Percentiles rank a stretch among this genome's conserved stretches.
phyloP scores from a whole-genome alignment of 2,888 invertebrate species.

The Abrostola triplasia region DNA sequence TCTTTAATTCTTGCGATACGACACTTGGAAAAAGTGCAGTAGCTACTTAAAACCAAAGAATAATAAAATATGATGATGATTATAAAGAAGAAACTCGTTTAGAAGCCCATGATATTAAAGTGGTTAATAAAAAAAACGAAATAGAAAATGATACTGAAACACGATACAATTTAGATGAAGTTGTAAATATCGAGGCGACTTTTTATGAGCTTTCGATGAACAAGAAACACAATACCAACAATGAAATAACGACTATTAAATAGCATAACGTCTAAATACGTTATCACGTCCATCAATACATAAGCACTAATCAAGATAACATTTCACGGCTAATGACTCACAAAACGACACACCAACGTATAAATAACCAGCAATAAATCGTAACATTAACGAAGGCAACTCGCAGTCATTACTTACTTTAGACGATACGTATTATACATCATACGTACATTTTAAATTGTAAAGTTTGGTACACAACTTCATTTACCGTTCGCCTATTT shows the following conservation, averaged over 20 bases:
- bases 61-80: too few relatives aligned
- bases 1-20: too few relatives aligned
- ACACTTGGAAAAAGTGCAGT: background rate
- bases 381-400: slow-evolving; percentile 71
- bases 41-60: background rate
- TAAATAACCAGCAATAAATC: slow-evolving; percentile 73
- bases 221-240: background rate
- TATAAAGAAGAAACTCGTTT: too few relatives aligned
- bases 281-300: slow-evolving; percentile 55
- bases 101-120: too few relatives aligned
- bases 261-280: slow-evolving; percentile 37
- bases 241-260: slow-evolving; percentile 17
- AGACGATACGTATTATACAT: slow-evolving; percentile 67
- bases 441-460: slow-evolving; percentile 52
- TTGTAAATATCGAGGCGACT: background rate
- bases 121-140: background rate
- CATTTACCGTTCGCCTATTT: slow-evolving; percentile 84
- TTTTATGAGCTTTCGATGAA: background rate
- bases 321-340: slow-evolving; percentile 66
- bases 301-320: slow-evolving; percentile 64
- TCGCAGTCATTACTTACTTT: slow-evolving; percentile 62
- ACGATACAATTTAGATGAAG: background rate
- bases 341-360: slow-evolving; percentile 61
- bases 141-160: background rate
- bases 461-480: slow-evolving; percentile 72